phyloP scores from a whole-genome alignment of 2,888 invertebrate genomes.

The Phalera bucephala region DNA sequence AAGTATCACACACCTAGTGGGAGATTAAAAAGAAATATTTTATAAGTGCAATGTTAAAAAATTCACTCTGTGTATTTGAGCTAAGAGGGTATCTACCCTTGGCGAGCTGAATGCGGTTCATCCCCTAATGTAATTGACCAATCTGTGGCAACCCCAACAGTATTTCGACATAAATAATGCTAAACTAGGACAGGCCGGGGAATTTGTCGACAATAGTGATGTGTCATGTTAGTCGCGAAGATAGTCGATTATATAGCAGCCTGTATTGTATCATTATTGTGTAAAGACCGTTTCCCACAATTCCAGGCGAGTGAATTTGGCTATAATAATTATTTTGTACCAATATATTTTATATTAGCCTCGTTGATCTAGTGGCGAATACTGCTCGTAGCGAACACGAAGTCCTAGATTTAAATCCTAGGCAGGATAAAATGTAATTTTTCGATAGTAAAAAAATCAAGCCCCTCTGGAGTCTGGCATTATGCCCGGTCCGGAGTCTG shows the following conservation, averaged over 20 bases:
- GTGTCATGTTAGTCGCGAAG: not conserved
- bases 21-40: constrained; percentile 19
- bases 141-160: constrained; percentile 20
- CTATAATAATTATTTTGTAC: no score
- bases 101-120: constrained; percentile 5
- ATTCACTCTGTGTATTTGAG: constrained; percentile 15
- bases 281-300: not conserved
- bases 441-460: no score
- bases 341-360: no score
- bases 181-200: constrained; percentile 11
- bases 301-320: no score
- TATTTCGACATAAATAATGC: constrained; percentile 33
- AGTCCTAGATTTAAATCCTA: no score
- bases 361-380: no score
- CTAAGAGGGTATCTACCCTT: constrained; percentile 12
- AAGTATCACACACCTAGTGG: not conserved
- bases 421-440: no score
- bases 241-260: no score
- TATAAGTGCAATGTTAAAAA: constrained; percentile 13
- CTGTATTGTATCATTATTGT: not conserved
- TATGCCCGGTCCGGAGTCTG: no score
- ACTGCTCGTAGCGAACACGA: no score
- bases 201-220: not conserved
- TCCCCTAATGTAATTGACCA: constrained; percentile 43
- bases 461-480: no score